These are phyloP conservation scores for Himalopsyche phryganea DNA, from an alignment of 1,140 invertebrate species.

Conservation along the genomic window DNA sequence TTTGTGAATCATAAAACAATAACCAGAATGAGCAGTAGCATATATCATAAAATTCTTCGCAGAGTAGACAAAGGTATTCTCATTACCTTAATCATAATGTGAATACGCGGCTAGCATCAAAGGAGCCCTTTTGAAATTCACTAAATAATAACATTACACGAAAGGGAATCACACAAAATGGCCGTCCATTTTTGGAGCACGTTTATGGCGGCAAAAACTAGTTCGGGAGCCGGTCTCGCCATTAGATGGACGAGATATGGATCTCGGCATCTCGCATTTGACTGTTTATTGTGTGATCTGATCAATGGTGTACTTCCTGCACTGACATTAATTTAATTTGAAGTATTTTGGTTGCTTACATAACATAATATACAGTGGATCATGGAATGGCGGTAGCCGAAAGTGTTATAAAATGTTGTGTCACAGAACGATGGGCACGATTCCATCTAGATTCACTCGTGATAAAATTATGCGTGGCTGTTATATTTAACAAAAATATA, in stretches of 20 bases:
- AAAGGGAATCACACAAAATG: no score
- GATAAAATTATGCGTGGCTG: no score
- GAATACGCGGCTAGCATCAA: no score
- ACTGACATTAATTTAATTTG: constrained; percentile 15
- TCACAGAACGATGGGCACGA: constrained; percentile 18
- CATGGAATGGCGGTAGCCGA: background rate
- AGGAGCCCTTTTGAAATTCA: no score
- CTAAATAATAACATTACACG: no score
- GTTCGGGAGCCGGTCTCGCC: constrained; percentile 6
- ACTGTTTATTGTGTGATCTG: constrained; percentile 23
- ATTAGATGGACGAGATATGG: constrained; percentile 19
- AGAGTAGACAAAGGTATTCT: no score
- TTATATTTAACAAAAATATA: no score
- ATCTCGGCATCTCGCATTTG: constrained; percentile 21
- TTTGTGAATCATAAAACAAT: no score
- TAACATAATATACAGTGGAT: no score
- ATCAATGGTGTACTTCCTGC: constrained; percentile 5
- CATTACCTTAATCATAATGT: no score
- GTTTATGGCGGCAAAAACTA: constrained; percentile 15
- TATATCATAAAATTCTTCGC: no score
- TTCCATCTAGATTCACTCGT: constrained; percentile 7
- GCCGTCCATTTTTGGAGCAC: background rate
- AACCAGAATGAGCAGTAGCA: no score
- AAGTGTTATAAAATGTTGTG: constrained; percentile 5
- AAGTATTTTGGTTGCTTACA: constrained; percentile 6